Percentiles rank a stretch among this genome's conserved stretches.
Conservation (phyloP, 2,888 invertebrate species). For the Leptinotarsa haldemani region DNA sequence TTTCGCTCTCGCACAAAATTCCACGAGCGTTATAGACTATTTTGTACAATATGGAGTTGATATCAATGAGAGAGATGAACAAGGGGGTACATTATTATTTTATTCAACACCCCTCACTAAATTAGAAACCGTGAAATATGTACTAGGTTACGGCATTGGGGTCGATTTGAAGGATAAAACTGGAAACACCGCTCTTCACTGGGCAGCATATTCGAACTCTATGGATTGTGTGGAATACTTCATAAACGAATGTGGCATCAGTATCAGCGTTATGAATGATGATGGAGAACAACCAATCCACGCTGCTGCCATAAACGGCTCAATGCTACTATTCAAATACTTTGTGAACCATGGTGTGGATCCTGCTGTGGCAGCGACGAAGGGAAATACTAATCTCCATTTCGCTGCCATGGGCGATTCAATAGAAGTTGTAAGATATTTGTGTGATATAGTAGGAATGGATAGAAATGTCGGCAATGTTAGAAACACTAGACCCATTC, state of each 20-base stretch:
- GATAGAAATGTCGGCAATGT: background rate
- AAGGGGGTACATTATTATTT: slow-evolving; percentile 12
- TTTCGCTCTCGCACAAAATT: slow-evolving; percentile 20
- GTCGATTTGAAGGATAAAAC: slow-evolving; percentile 10
- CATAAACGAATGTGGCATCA: background rate
- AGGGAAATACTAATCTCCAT: slow-evolving; percentile 17
- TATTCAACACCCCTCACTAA: background rate
- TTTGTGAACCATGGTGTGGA: slow-evolving; percentile 7
- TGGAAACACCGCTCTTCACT: slow-evolving; percentile 6
- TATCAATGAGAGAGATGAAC: background rate
- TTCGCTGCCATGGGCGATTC: slow-evolving; percentile 23
- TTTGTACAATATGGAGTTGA: slow-evolving; percentile 18
- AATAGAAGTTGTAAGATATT: slow-evolving; percentile 13
- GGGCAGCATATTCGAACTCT: background rate
- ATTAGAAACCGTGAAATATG: background rate
- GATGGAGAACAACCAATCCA: background rate
- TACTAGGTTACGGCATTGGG: background rate
- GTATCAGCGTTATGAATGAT: background rate
- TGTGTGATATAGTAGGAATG: slow-evolving; percentile 2
- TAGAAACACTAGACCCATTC: slow-evolving; percentile 14
- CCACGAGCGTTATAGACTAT: background rate
- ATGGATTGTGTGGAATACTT: background rate
- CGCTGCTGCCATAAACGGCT: background rate
- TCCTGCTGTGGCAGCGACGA: background rate
- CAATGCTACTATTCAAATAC: slow-evolving; percentile 1